Evolutionary conservation across 2,113 vertebrate genomes (phyloP), one percentile per base, ranked within the genome.

Genomic region (Psilopsiagon aymara): DNA sequence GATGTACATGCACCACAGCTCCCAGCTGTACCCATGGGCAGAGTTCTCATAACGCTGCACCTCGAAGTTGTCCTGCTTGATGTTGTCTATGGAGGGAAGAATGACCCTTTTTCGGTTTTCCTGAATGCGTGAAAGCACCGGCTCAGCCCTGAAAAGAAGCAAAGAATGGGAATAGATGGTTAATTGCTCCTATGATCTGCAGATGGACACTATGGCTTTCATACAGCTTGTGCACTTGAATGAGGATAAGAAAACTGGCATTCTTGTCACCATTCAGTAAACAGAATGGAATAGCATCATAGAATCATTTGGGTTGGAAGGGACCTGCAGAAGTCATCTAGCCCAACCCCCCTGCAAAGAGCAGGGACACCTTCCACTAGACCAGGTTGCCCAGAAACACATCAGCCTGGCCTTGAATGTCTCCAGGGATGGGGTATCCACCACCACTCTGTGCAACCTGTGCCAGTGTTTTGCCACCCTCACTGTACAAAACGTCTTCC

Each of bases 1-100:
- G 98, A 99, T 99, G 97, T 99, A 99, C 99, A 99, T 99, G 97
- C 99, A 99, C 99, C 99, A 99, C 68, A 99, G 98, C 97, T 99
- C 99, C 99, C 99, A 99, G 97, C 99, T 99, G 98, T 99, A 99
- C 44, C 99, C 99, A 0, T 99, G 99, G 8, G 98, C 99, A 0
- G 99, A 99, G 97, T 99, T 99, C 98, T 99, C 99, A 0, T 99
- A 99, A n/a, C 98, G 99, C 94, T 99, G 99, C 95, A 99, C 98
- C 97, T 99, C 99, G 2, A 99, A 99, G 9, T 98, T 99, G 91
- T 99, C 99, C 59, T 99, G 98, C 82, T 99, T 99, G 98, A 99
- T 99, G 98, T 99, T 99, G 97, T 99, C 99, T 8, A 99, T 99
- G 66, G 99, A 99, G 4, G 99, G 99, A 41, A 99, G 97, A 91